These are phyloP conservation scores for Oasisia sp. DNA, from an alignment of 2,888 invertebrate species.

Conservation along the genomic window DNA sequence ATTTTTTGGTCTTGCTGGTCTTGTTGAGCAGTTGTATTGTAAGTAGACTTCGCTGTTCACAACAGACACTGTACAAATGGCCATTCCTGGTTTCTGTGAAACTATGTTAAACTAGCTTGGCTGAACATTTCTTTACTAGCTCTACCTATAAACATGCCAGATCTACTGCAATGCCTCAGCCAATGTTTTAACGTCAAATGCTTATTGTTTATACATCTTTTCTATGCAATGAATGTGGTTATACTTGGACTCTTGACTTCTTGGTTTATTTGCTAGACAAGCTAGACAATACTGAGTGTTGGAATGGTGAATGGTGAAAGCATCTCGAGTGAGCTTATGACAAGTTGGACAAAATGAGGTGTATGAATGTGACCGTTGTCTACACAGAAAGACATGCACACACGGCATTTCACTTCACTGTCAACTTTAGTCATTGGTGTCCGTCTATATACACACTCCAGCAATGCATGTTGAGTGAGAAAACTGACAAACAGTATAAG, in stretches of 20 bases:
- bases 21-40: not conserved
- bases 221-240: constrained; percentile 6
- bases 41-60: not conserved
- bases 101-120: not conserved
- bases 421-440: not conserved
- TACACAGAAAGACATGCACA: not conserved
- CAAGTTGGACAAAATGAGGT: not conserved
- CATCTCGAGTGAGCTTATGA: not conserved
- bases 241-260: not conserved
- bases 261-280: not conserved
- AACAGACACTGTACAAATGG: not conserved
- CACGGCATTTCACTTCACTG: no score
- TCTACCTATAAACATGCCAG: not conserved
- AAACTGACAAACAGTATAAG: not conserved
- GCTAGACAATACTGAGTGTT: not conserved
- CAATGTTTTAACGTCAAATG: not conserved
- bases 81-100: not conserved
- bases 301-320: no score
- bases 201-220: constrained; percentile 4
- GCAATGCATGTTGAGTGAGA: not conserved
- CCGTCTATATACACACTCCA: not conserved
- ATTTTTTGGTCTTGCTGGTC: not conserved
- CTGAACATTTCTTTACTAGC: not conserved
- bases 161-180: not conserved
- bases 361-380: not conserved